These are phyloP conservation scores for Eulemur macaco DNA, from an alignment of 2,113 vertebrate species.

Conservation along the genomic window DNA sequence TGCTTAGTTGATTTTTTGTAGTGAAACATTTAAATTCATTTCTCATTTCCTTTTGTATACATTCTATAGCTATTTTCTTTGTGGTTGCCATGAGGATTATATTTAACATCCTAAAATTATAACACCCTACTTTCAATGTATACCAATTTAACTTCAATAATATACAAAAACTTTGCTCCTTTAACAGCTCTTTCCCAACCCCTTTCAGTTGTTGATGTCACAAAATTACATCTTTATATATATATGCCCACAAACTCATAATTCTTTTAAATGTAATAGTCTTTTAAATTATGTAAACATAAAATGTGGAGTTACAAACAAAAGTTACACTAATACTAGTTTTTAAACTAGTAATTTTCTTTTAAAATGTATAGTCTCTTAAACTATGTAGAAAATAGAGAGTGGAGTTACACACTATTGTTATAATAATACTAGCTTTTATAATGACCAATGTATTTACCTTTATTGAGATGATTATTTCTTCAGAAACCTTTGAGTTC, in stretches of 20 bases:
- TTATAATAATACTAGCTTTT: not conserved
- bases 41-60: not conserved
- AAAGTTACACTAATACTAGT: not conserved
- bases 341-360: not conserved
- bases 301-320: not conserved
- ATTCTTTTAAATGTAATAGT: not conserved
- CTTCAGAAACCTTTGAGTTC: not conserved
- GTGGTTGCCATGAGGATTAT: not conserved
- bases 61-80: not conserved
- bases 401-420: not conserved
- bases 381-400: not conserved
- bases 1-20: not conserved
- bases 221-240: not conserved
- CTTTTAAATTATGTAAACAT: not conserved
- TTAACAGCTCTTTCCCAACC: not conserved
- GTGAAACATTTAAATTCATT: not conserved
- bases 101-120: not conserved
- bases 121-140: not conserved
- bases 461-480: not conserved
- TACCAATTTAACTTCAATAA: not conserved
- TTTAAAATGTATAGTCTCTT: not conserved
- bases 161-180: not conserved
- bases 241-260: not conserved
- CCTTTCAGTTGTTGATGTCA: not conserved
- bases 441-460: not conserved